These are phyloP conservation scores for Dinocampus coccinellae DNA, from an alignment of 2,888 invertebrate genomes.

Conservation along the genomic window DNA sequence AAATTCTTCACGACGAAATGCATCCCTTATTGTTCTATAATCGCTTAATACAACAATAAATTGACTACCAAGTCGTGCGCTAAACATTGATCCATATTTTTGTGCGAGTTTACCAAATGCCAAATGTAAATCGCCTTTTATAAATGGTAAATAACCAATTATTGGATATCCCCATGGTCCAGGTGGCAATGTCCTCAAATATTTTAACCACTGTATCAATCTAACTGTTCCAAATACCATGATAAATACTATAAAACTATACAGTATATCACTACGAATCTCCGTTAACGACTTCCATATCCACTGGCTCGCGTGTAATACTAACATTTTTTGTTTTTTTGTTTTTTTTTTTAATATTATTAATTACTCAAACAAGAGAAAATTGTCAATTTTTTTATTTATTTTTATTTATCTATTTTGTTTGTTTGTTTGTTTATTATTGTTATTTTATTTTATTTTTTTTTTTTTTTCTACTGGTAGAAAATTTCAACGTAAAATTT, in stretches of 20 bases:
- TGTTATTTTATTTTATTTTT: too few relatives aligned
- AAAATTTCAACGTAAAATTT: neutral
- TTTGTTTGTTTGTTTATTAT: too few relatives aligned
- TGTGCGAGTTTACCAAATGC: constrained; percentile 82
- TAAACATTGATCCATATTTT: constrained; percentile 86
- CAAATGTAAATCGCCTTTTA: constrained; percentile 81
- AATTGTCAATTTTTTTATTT: neutral
- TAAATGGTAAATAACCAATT: constrained; percentile 85
- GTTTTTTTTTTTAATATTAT: too few relatives aligned
- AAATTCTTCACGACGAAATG: constrained; percentile 88
- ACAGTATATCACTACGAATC: constrained; percentile 50
- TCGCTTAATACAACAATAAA: constrained; percentile 89
- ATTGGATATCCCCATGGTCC: constrained; percentile 91
- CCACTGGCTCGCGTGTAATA: constrained; percentile 52
- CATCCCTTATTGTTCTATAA: constrained; percentile 86
- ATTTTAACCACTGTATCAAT: constrained; percentile 62
- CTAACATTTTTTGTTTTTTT: constrained; percentile 54
- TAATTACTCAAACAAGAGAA: too few relatives aligned
- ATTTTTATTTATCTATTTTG: too few relatives aligned
- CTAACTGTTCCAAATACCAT: constrained; percentile 69
- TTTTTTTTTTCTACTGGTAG: neutral
- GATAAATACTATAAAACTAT: constrained; percentile 70
- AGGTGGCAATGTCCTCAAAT: constrained; percentile 77
- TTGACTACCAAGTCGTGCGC: constrained; percentile 84
- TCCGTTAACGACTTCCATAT: constrained; percentile 53